These are phyloP conservation scores for Lordiphosa collinella DNA, from an alignment of 1,140 invertebrate genomes.

Conservation along the genomic window DNA sequence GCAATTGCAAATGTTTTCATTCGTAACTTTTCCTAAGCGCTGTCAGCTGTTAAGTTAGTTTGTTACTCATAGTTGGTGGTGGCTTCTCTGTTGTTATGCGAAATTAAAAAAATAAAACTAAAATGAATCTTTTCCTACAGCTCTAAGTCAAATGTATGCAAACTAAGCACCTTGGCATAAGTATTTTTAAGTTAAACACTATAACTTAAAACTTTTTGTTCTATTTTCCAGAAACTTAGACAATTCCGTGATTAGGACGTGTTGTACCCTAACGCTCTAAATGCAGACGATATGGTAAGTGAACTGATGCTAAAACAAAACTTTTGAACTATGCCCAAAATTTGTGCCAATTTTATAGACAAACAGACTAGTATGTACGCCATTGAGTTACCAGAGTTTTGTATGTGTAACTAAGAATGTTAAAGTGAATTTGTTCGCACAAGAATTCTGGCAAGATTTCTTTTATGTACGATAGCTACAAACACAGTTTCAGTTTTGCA, in stretches of 20 bases:
- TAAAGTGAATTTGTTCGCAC: too few species aligned
- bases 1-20: slow-evolving; percentile 27
- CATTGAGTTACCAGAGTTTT: too few species aligned
- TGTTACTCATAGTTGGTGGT: background rate
- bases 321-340: background rate
- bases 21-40: slow-evolving; percentile 34
- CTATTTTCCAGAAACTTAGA: slow-evolving; percentile 62
- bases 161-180: slow-evolving; percentile 5
- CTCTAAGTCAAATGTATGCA: too few species aligned
- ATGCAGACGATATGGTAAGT: slow-evolving; percentile 80
- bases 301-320: background rate
- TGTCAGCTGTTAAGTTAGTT: slow-evolving; percentile 19
- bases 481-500: too few species aligned
- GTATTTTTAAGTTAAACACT: slow-evolving; percentile 17
- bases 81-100: slow-evolving; percentile 15
- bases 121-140: background rate
- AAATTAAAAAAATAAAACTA: background rate
- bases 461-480: too few species aligned
- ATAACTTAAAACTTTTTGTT: slow-evolving; percentile 3
- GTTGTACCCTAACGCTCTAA: slow-evolving; percentile 79
- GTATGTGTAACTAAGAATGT: too few species aligned
- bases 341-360: too few species aligned
- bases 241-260: slow-evolving; percentile 78
- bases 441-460: too few species aligned
- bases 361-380: too few species aligned